These are phyloP conservation scores for Pelodiscus sinensis DNA, from an alignment of 2,113 vertebrate genomes.

Conservation along the genomic window DNA sequence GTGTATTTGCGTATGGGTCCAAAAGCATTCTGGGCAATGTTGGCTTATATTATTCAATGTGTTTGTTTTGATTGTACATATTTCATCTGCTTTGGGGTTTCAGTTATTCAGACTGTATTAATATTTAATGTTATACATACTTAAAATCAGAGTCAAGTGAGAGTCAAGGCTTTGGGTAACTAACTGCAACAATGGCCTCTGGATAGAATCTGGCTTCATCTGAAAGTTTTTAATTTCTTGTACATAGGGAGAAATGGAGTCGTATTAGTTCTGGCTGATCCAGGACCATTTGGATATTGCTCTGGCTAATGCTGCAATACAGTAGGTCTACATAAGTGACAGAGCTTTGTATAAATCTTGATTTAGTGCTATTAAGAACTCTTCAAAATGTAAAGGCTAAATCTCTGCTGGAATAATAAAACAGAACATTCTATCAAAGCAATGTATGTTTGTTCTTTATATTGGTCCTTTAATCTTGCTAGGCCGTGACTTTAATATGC, in stretches of 20 bases:
- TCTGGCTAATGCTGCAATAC: constrained; percentile 10
- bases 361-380: constrained; percentile 16
- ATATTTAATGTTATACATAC: constrained; percentile 57
- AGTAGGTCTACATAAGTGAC: neutral
- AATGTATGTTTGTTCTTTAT: neutral
- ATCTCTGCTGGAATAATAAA: constrained; percentile 47
- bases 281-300: constrained; percentile 27
- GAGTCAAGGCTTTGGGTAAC: constrained; percentile 51
- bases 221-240: constrained; percentile 42
- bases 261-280: constrained; percentile 3
- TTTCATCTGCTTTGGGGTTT: constrained; percentile 43
- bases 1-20: constrained; percentile 49
- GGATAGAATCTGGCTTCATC: constrained; percentile 25
- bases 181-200: constrained; percentile 33
- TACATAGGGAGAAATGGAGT: neutral
- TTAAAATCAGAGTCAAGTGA: constrained; percentile 62
- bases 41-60: constrained; percentile 15
- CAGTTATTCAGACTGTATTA: constrained; percentile 63
- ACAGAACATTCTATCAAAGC: neutral
- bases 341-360: neutral
- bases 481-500: neutral
- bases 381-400: constrained; percentile 13
- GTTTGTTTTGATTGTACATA: constrained; percentile 58
- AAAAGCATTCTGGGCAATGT: neutral
- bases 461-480: neutral